Conservation (phyloP, 2,113 vertebrate species). For the Sander vitreus region DNA sequence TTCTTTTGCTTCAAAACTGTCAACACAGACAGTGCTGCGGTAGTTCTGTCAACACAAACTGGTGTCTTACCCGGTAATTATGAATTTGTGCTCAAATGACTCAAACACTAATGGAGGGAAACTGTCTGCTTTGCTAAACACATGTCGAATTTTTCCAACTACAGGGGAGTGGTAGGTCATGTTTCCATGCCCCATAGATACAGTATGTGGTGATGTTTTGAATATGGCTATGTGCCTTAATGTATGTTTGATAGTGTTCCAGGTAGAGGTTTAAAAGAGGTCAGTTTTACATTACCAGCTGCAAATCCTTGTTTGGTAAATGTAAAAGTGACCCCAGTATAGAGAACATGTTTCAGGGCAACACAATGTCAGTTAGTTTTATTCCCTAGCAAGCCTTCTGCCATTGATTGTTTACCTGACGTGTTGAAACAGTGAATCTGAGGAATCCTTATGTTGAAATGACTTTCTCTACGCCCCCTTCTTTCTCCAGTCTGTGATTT, state of each 20-base stretch:
- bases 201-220: conserved; percentile 71
- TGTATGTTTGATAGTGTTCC: conserved; percentile 74
- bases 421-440: conserved; percentile 31
- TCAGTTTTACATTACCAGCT: conserved; percentile 47
- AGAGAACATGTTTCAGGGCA: conserved; percentile 41
- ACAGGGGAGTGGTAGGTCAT: conserved; percentile 45
- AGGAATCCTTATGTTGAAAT: conserved; percentile 22
- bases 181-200: conserved; percentile 63
- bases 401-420: conserved; percentile 61
- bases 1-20: conserved; percentile 50
- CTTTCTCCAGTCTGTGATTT: conserved; percentile 37
- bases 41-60: conserved; percentile 38
- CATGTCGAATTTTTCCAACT: conserved; percentile 49
- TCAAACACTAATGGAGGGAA: conserved; percentile 31
- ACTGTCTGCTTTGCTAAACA: conserved; percentile 65
- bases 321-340: conserved; percentile 44
- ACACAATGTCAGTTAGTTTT: conserved; percentile 35
- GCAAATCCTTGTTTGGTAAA: conserved; percentile 41
- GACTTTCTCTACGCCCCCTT: conserved; percentile 20
- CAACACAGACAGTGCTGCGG: conserved; percentile 25
- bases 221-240: conserved; percentile 86
- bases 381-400: conserved; percentile 43
- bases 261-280: conserved; percentile 58
- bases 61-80: conserved; percentile 42
- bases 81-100: conserved; percentile 16